Evolutionary conservation across 2,797 vertebrate genomes (phyloP).

Genomic region (Tarsius wallacei): DNA sequence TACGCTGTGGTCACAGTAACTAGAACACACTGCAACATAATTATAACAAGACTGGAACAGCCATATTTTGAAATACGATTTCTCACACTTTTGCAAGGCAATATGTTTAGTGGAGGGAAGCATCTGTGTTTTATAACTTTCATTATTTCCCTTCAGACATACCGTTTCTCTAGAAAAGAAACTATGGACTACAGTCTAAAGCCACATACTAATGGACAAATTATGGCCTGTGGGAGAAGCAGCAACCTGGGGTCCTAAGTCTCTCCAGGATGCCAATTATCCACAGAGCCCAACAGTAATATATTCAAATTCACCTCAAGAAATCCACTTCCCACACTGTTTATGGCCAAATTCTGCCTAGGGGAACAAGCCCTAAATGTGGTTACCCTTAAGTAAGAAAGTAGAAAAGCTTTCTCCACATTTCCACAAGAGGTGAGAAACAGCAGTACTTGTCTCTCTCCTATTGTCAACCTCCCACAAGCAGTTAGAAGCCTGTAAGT

Average conservation of each 20-base stretch:
- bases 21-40: background rate
- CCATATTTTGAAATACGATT: conserved; percentile 36
- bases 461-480: background rate
- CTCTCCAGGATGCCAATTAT: background rate
- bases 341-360: background rate
- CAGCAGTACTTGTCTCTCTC: background rate
- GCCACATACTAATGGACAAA: conserved; percentile 47
- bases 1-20: background rate
- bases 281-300: conserved; percentile 10
- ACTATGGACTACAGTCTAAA: conserved; percentile 44
- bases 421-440: background rate
- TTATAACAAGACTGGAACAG: background rate
- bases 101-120: conserved; percentile 24
- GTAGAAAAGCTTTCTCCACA: background rate
- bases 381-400: background rate
- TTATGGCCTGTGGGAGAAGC: conserved; percentile 3
- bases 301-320: background rate
- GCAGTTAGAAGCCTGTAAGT: background rate
- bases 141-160: conserved; percentile 62
- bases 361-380: background rate
- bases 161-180: conserved; percentile 54
- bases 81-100: background rate
- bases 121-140: conserved; percentile 46
- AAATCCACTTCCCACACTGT: background rate
- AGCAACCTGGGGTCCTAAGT: background rate